Percentiles rank a stretch among this genome's conserved stretches.
Conservation (phyloP, 2,888 invertebrate genomes). For the Tuta absoluta region DNA sequence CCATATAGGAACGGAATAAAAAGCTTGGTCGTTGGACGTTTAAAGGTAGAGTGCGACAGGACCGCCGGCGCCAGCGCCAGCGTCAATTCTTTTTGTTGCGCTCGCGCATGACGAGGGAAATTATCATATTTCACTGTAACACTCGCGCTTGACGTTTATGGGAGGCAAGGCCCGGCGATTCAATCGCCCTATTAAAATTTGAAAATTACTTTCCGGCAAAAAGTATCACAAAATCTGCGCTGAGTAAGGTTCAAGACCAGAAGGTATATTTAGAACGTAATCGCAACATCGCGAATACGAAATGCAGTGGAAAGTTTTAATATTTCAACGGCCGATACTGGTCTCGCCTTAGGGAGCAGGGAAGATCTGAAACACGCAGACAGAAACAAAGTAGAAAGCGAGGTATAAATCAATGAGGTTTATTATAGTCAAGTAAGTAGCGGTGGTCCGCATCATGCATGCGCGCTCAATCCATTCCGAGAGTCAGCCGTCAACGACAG, state of each 20-base stretch:
- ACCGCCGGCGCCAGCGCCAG: slow-evolving; percentile 68
- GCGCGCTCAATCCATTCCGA: slow-evolving; percentile 57
- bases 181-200: slow-evolving; percentile 46
- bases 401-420: slow-evolving; percentile 43
- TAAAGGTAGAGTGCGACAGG: slow-evolving; percentile 52
- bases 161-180: slow-evolving; percentile 42
- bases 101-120: slow-evolving; percentile 43
- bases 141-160: slow-evolving; percentile 63
- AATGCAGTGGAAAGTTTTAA: slow-evolving; percentile 7
- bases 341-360: slow-evolving; percentile 8
- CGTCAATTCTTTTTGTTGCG: slow-evolving; percentile 52
- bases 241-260: slow-evolving; percentile 29
- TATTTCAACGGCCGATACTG: slow-evolving; percentile 1
- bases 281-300: slow-evolving; percentile 1
- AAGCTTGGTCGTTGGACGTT: slow-evolving; percentile 54
- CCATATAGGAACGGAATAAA: slow-evolving; percentile 67
- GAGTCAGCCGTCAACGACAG: slow-evolving; percentile 46
- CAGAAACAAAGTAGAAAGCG: slow-evolving; percentile 35
- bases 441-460: slow-evolving; percentile 54
- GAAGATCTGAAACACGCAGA: slow-evolving; percentile 4
- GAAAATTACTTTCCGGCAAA: slow-evolving; percentile 44
- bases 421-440: slow-evolving; percentile 46
- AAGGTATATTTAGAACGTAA: slow-evolving; percentile 16
- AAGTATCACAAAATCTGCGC: slow-evolving; percentile 27
- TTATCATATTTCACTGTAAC: slow-evolving; percentile 72